phyloP scores from a whole-genome alignment of 2,113 vertebrate genomes.

The Fulmarus glacialis region DNA sequence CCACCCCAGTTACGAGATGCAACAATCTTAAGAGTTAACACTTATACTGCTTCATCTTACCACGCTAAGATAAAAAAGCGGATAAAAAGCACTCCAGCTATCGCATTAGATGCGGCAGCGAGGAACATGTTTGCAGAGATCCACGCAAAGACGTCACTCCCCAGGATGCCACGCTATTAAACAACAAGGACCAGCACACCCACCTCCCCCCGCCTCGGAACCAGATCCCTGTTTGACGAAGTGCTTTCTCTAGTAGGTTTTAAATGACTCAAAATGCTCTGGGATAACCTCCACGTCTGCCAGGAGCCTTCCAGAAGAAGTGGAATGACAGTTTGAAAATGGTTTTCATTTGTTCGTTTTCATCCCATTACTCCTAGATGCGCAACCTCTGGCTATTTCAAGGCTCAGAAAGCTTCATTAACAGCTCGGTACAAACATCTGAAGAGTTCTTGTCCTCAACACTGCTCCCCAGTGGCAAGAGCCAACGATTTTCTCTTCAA shows the following conservation, averaged over 20 bases:
- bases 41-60: rapidly evolving
- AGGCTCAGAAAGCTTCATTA: background rate
- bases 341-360: background rate
- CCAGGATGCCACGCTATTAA: background rate
- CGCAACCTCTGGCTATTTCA: background rate
- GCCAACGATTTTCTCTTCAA: background rate
- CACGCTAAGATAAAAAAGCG: rapidly evolving
- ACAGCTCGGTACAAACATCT: background rate
- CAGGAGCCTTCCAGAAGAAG: background rate
- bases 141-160: background rate
- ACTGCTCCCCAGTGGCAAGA: background rate
- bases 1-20: background rate
- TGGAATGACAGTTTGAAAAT: rapidly evolving
- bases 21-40: background rate
- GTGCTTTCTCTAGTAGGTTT: background rate
- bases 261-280: rapidly evolving
- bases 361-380: background rate
- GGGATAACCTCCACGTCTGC: background rate
- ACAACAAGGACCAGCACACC: background rate
- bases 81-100: background rate
- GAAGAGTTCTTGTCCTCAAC: background rate
- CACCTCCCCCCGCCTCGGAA: rapidly evolving
- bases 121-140: background rate
- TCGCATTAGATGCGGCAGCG: rapidly evolving
- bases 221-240: background rate